Percentiles rank a stretch among this genome's conserved stretches.
Conservation (phyloP, 1,140 invertebrate genomes). For the Doryteuthis pealeii region DNA sequence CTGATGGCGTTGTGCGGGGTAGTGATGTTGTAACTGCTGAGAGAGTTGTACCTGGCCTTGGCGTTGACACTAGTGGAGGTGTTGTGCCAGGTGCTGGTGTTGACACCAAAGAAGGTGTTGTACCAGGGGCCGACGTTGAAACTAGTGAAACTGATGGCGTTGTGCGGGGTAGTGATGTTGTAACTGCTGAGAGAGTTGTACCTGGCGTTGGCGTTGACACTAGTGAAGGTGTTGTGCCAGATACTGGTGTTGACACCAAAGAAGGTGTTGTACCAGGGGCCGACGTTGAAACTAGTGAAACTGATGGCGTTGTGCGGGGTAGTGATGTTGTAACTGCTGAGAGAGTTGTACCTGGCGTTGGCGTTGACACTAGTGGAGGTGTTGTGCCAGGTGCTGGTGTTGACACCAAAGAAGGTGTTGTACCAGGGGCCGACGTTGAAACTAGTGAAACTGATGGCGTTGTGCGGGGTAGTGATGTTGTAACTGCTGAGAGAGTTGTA, state of each 20-base stretch:
- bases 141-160: neutral
- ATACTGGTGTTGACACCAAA: neutral
- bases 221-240: neutral
- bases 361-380: neutral
- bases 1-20: neutral
- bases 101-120: neutral
- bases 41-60: neutral
- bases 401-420: neutral
- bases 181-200: neutral
- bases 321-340: neutral
- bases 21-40: neutral
- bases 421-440: neutral
- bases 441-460: neutral
- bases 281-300: neutral
- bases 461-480: neutral
- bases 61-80: neutral
- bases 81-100: neutral
- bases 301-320: neutral
- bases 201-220: neutral
- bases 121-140: neutral
- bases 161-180: neutral
- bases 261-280: neutral
- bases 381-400: neutral
- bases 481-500: neutral
- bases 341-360: neutral